phyloP scores from a whole-genome alignment of 1,140 invertebrate species.

The Camponotus floridanus region DNA sequence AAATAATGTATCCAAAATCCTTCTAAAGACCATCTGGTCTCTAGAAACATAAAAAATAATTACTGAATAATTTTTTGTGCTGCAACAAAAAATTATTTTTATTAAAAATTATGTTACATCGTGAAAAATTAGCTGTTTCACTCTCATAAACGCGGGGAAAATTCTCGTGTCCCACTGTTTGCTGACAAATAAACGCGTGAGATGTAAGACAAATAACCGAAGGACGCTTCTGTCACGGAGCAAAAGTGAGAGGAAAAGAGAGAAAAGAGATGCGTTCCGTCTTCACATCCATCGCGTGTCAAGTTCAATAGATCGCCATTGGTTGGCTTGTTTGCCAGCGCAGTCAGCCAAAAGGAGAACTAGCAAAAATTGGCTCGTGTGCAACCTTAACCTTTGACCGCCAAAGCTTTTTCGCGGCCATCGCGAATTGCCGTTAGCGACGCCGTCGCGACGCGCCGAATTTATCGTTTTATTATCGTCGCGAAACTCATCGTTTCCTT shows the following conservation, averaged over 20 bases:
- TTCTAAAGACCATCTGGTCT: neutral
- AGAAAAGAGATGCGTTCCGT: slow-evolving; percentile 3
- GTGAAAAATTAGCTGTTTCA: neutral
- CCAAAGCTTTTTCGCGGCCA: slow-evolving; percentile 35
- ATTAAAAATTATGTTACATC: slow-evolving; percentile 6
- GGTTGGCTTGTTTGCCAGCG: slow-evolving; percentile 66
- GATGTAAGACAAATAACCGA: slow-evolving; percentile 24
- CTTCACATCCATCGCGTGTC: slow-evolving; percentile 59
- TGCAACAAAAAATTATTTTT: neutral
- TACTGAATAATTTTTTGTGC: neutral
- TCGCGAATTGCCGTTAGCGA: slow-evolving; percentile 17
- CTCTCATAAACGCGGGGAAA: neutral
- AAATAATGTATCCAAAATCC: too few relatives aligned
- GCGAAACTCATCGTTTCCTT: slow-evolving; percentile 23
- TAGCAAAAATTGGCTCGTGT: slow-evolving; percentile 77
- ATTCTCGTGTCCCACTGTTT: slow-evolving; percentile 20
- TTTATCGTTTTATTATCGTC: slow-evolving; percentile 64
- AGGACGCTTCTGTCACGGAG: neutral
- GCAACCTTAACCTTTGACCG: slow-evolving; percentile 72
- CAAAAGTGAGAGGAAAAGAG: neutral
- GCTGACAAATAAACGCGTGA: neutral
- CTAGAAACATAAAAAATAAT: neutral
- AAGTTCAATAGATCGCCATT: slow-evolving; percentile 74
- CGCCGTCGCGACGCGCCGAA: slow-evolving; percentile 31
- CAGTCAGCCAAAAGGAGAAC: slow-evolving; percentile 74